Base-by-base conservation (phyloP, 2,888 invertebrate species). In the Drosophila demipolita region DNA sequence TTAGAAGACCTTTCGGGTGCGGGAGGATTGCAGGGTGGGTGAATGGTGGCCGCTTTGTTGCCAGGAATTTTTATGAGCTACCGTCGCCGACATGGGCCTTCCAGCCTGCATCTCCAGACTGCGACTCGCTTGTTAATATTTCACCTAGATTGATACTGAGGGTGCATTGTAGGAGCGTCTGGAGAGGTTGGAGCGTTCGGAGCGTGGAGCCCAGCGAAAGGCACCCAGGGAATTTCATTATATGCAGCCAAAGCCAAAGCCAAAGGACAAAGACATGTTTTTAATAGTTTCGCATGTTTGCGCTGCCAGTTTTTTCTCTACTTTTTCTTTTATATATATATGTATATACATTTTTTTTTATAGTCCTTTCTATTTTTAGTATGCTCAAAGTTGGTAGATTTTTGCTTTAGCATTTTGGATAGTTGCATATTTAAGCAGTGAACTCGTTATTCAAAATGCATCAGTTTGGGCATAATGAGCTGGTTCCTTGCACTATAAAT, bases 51-150 rank as follows among this genome's bases (percentile, higher is more conserved):
- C 40, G 64, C 77, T 80, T 75, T 83, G 84, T 82, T 70, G 65
- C 75, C 71, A 74, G 87, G 89, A 91, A 91, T 91, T 90, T 91
- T 91, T 90, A 91, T 91, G 91, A 90, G 90, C 90, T 90, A 83
- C 75, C 81, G 76, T 75, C 82, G 80, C 55, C 60, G 62, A 57
- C 64, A 57, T 63, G 72, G 71, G 80, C 77, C 70, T 68, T 78
- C 83, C 58, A 69, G 73, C 86, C 61, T 63, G 71, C 40, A 73
- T 78, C 78, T 75, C 65, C 67, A 75, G 77, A 74, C 71, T 40
- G 57, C 59, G 77, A 66, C 82, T 76, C 65, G 83, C 81, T 87
- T 87, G 78, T 82, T 90, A 87, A 87, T 90, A 87, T 88, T 88
- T 89, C 79, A 89, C 82, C 83, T 87, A 87, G 91, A 87, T 88